These are phyloP conservation scores for Macrophya alboannulata DNA, from an alignment of 2,888 invertebrate genomes.

Conservation along the genomic window DNA sequence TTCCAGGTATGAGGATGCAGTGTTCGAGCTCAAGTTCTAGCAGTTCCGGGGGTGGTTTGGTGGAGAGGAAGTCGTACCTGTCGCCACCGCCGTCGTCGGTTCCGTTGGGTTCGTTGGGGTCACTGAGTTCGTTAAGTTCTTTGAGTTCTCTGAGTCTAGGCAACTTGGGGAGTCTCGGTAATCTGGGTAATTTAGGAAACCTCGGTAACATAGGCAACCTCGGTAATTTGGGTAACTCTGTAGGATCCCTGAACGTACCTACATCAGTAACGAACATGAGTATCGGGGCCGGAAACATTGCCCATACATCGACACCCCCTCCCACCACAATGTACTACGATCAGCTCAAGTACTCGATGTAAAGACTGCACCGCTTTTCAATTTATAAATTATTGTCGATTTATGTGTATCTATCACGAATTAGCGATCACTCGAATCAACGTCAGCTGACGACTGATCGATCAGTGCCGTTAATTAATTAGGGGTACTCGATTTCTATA, in stretches of 20 bases:
- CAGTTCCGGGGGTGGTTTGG: slow-evolving; percentile 73
- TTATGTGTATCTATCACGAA: background rate
- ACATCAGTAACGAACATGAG: slow-evolving; percentile 45
- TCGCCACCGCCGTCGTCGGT: slow-evolving; percentile 65
- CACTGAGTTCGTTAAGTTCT: slow-evolving; percentile 67
- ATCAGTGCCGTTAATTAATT: background rate
- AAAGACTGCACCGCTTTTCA: slow-evolving; percentile 22
- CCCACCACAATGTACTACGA: slow-evolving; percentile 75
- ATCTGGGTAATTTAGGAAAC: slow-evolving; percentile 66
- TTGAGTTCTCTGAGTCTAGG: slow-evolving; percentile 73
- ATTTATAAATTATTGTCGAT: slow-evolving; percentile 8
- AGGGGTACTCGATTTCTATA: too few species aligned
- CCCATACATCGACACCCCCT: slow-evolving; percentile 66
- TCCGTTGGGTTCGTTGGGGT: slow-evolving; percentile 71
- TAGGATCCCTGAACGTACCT: slow-evolving; percentile 33
- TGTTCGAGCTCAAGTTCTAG: slow-evolving; percentile 73
- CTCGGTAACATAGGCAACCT: slow-evolving; percentile 32
- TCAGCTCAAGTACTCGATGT: slow-evolving; percentile 76
- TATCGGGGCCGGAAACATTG: slow-evolving; percentile 26
- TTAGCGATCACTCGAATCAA: background rate
- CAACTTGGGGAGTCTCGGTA: slow-evolving; percentile 72
- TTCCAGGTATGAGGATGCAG: slow-evolving; percentile 73
- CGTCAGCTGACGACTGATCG: background rate
- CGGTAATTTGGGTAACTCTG: slow-evolving; percentile 29
- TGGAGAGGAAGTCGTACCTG: slow-evolving; percentile 73